Evolutionary conservation across 1,140 invertebrate species (phyloP).

Genomic region (Vollenhovia emeryi): DNA sequence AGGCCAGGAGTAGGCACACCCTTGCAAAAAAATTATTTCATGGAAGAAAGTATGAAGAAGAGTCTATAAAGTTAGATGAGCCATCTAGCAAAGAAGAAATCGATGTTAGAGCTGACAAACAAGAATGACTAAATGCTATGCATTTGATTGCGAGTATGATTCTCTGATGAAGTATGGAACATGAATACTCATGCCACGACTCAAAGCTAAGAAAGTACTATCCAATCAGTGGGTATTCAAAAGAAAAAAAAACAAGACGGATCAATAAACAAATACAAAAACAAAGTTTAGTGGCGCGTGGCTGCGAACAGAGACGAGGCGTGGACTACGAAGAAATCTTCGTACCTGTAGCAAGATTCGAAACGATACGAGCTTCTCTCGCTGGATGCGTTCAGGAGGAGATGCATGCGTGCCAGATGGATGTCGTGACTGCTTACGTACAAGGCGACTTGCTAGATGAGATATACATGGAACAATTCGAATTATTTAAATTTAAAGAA

Average conservation of each 20-base stretch:
- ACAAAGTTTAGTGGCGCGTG: background rate
- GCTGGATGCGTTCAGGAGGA: background rate
- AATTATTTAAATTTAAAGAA: background rate
- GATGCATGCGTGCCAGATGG: constrained; percentile 19
- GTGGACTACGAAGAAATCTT: no score
- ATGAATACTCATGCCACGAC: background rate
- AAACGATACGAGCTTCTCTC: background rate
- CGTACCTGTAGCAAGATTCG: no score
- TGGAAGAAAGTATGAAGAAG: no score
- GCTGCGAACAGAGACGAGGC: no score
- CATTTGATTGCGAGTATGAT: no score
- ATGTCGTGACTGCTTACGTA: background rate
- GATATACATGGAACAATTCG: no score
- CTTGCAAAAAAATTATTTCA: no score
- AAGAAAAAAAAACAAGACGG: constrained; percentile 41
- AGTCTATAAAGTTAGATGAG: no score
- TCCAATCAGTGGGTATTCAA: constrained; percentile 29
- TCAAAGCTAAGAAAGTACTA: constrained; percentile 24
- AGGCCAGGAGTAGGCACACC: no score
- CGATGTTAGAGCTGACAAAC: no score
- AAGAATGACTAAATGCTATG: constrained; percentile 14
- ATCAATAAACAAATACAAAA: constrained; percentile 29
- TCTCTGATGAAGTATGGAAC: constrained; percentile 1
- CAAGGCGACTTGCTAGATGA: background rate
- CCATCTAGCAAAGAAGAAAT: no score